Base-by-base conservation (phyloP, 2,797 vertebrate species). In the Sciurus vulgaris region DNA sequence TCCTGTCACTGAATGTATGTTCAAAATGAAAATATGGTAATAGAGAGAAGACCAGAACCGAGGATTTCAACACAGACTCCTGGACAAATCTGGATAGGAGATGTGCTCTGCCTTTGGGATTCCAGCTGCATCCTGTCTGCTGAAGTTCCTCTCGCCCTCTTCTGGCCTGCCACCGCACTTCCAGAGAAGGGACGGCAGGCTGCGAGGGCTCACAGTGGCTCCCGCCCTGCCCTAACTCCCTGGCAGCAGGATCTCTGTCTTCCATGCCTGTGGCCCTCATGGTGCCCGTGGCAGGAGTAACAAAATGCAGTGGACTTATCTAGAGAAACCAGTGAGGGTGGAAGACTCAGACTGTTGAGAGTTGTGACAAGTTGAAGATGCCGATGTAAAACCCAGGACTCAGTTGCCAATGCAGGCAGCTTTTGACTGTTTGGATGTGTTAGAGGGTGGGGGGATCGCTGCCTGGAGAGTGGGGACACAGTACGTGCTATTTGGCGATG, bases 101-200 rank as follows among this genome's bases (percentile, higher is more conserved):
- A 0, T 3, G 0, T 81, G 6, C 26, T 65, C 51, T 8, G 30
- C 15, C 0, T 35, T 35, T 51, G 47, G 13, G 35, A 51, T 47
- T 74, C 49, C 14, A 22, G 91, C 86, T 2, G 33, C n/a, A 54
- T 15, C 41, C 26, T 15, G 65, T 6, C 0, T 15, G 10, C 30
- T 3, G 76, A 83, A 15, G 18, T 22, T 33, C 13, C 28, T n/a
- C 73, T 17, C n/a, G 81, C 96, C 93, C 91, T 78, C 95, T 97
- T 81, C 89, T 89, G 96, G 76, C 59, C 89, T 20, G 7, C 11
- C n/a, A 0, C 0, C 14, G 91, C 54, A 89, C 47, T 59, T 89
- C 24, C 63, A 30, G 83, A 28, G 65, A 33, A 69, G 51, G 54
- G 22, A 47, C 2, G 0, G 0, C 1, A 4, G 5, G 5, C 49